Base-by-base conservation (phyloP, 1,140 invertebrate genomes). In the Drosophila tani region DNA sequence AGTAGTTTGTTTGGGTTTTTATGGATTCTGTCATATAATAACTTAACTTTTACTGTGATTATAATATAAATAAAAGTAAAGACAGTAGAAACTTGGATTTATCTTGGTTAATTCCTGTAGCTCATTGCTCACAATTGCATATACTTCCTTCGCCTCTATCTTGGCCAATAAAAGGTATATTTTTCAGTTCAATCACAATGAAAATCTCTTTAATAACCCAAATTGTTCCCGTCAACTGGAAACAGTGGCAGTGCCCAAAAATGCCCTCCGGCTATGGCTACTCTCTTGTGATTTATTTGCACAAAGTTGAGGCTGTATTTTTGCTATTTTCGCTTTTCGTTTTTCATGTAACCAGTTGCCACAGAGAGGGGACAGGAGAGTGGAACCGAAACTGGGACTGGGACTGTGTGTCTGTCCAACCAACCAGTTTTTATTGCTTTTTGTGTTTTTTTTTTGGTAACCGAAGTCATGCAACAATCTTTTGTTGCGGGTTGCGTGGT, bases 261-360 rank as follows among this genome's bases (percentile, higher is more conserved):
- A 27, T 3, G 14, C 29, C 38, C 62, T 15, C 2, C 15, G 12
- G 35, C 35, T 12, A 27, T 50, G 32, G 32, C 11, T 38, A 27
- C 40, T 27, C n/a, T 41, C 40, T 24, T 21, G 38, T 74, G 71
- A 73, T 62, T 74, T 74, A 79, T 79, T 80, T 80, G 62, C 69
- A 75, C 75, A 53, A 27, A 63, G 32, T 24, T 78, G 62, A 62
- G 50, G 74, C 41, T 47, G 57, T 41, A 47, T 65, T 71, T 40
- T 51, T 77, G 75, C 41, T 57, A 47, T 46, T 62, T 65, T 51
- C 58, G 57, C 53, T 56, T 67, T 57, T 43, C 35, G 60, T 43
- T 60, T 67, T 75, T 73, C 57, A 53, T 63, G 64, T 46, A 75
- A 80, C 78, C 69, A 80, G 77, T 80, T 80, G 69, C 69, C 59